A percentile compares a stretch with the other conserved stretches of the same genome.
These are phyloP conservation scores for Caenorhabditis virilis DNA, from an alignment of 2,888 invertebrate genomes.

Conservation along the genomic window DNA sequence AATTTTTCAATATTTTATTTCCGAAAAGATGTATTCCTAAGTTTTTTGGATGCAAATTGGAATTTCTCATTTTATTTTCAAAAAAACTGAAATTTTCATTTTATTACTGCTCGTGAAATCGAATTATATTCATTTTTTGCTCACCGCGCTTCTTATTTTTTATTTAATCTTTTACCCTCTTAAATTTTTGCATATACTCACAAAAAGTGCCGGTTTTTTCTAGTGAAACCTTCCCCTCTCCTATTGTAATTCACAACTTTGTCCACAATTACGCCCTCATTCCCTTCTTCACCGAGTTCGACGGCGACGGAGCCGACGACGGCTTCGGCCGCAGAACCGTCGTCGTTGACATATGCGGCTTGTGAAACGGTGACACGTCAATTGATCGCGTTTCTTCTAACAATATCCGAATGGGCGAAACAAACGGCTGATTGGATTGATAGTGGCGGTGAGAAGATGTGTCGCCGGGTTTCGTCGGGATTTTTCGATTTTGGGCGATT, in stretches of 20 bases:
- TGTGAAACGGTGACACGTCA: constrained; percentile 25
- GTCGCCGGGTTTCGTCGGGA: constrained; percentile 18
- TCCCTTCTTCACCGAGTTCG: constrained; percentile 3
- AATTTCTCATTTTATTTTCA: too few relatives aligned
- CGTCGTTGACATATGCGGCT: constrained; percentile 15
- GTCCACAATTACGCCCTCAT: constrained; percentile 23
- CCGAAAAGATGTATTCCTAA: too few relatives aligned
- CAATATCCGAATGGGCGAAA: constrained; percentile 23
- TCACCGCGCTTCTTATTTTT: not conserved
- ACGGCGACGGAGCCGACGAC: constrained; percentile 9
- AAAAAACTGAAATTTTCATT: too few relatives aligned
- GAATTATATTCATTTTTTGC: not conserved
- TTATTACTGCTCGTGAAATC: too few relatives aligned
- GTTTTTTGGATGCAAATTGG: too few relatives aligned
- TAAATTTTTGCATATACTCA: too few relatives aligned
- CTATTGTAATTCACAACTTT: too few relatives aligned
- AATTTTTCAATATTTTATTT: too few relatives aligned
- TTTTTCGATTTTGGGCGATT: constrained; percentile 1
- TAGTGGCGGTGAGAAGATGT: constrained; percentile 5
- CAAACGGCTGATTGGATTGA: constrained; percentile 3
- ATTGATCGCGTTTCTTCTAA: constrained; percentile 15
- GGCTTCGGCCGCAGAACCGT: not conserved
- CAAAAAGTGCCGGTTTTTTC: too few relatives aligned
- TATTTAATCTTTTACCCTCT: too few relatives aligned
- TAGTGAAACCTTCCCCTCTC: too few relatives aligned